A percentile compares a stretch with the other conserved stretches of the same genome.
Evolutionary conservation across 30 jellyfish, hydroid and myxozoan species (phyloP).

Genomic region (Phacellophora camtschatica): DNA sequence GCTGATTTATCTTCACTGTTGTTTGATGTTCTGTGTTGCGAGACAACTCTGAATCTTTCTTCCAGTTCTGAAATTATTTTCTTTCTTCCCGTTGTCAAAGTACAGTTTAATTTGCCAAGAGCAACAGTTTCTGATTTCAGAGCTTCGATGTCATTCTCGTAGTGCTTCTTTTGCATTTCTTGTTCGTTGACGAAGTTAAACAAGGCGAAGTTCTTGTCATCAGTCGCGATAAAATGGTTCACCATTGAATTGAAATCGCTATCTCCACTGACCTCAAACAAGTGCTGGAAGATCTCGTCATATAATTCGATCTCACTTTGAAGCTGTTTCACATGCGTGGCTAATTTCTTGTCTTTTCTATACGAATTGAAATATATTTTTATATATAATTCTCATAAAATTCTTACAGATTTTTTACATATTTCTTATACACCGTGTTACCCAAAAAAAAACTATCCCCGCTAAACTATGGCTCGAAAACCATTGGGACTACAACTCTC

Average conservation of each 20-base stretch:
- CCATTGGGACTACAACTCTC: no score
- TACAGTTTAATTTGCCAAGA: conserved; percentile 26
- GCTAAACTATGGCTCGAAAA: no score
- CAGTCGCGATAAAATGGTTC: conserved; percentile 53
- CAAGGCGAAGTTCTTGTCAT: conserved; percentile 82
- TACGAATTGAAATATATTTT: not conserved
- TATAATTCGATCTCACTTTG: conserved; percentile 70
- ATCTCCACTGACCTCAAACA: conserved; percentile 76
- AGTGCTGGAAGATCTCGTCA: conserved; percentile 73
- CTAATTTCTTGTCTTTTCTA: conserved; percentile 69
- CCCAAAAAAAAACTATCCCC: no score
- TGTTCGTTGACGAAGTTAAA: conserved; percentile 88
- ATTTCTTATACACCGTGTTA: no score
- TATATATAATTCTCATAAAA: not conserved
- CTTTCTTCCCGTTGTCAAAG: conserved; percentile 46
- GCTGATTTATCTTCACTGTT: conserved; percentile 22
- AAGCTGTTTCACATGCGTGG: conserved; percentile 24
- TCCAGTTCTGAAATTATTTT: conserved; percentile 35
- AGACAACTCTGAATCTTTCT: conserved; percentile 7
- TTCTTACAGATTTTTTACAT: no score
- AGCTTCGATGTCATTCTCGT: conserved; percentile 37
- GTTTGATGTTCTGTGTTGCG: not conserved
- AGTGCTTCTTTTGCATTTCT: conserved; percentile 40
- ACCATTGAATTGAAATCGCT: conserved; percentile 77
- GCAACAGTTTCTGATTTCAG: conserved; percentile 38